Evolutionary conservation across 2,888 invertebrate genomes (phyloP).

Genomic region (Nomada ruficornis): DNA sequence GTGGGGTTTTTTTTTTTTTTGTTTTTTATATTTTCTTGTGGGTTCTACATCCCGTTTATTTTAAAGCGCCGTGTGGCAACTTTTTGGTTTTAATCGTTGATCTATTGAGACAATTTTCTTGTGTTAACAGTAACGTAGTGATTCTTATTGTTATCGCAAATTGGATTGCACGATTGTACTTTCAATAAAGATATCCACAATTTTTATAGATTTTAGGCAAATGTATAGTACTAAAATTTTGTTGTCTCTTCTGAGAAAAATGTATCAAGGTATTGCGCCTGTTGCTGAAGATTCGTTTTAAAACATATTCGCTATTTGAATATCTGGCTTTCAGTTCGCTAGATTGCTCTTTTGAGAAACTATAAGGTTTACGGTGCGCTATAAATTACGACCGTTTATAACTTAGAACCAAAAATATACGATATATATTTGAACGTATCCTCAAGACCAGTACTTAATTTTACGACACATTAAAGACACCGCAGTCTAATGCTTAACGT

Average conservation of each 20-base stretch:
- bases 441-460: not conserved
- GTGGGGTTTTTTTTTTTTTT: no score
- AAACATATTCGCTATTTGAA: not conserved
- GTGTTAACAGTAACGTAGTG: not conserved
- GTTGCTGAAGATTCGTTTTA: no score
- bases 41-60: not conserved
- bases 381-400: not conserved
- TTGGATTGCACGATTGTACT: not conserved
- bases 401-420: not conserved
- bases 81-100: conserved; percentile 4
- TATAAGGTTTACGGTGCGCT: not conserved
- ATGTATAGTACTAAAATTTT: no score
- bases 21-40: no score
- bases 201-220: not conserved
- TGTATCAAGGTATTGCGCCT: no score
- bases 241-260: no score
- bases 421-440: conserved; percentile 1
- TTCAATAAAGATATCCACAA: not conserved
- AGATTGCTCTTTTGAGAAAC: not conserved
- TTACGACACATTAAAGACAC: not conserved
- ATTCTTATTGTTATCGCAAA: not conserved
- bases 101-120: no score
- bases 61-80: not conserved
- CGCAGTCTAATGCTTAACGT: not conserved
- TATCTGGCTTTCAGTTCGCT: not conserved